Evolutionary conservation across 1,140 invertebrate species (phyloP).

Genomic region (Trypoxylus dichotomus): DNA sequence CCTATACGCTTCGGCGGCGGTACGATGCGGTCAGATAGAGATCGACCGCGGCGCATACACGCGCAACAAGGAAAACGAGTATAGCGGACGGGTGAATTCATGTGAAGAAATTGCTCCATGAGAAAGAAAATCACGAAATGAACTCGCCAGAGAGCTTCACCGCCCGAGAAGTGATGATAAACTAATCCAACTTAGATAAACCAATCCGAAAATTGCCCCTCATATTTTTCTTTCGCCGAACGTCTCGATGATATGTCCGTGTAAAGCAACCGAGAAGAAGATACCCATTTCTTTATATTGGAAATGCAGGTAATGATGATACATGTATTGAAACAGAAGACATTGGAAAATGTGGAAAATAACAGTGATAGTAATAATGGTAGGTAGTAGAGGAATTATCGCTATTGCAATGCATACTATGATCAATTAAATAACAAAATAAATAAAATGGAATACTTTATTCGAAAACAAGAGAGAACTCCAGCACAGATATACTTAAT

Average conservation of each 20-base stretch:
- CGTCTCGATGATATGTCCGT: conserved; percentile 12
- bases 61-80: conserved; percentile 30
- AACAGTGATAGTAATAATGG: no score
- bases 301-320: no score
- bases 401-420: no score
- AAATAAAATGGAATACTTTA: no score
- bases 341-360: no score
- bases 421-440: no score
- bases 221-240: conserved; percentile 26
- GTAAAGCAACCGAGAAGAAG: neutral
- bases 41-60: conserved; percentile 11
- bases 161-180: conserved; percentile 32
- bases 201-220: conserved; percentile 35
- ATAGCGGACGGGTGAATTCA: conserved; percentile 32
- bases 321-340: no score
- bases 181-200: conserved; percentile 35
- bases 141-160: conserved; percentile 31
- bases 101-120: conserved; percentile 37
- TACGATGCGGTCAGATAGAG: conserved; percentile 30
- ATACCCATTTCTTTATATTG: neutral
- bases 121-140: conserved; percentile 39
- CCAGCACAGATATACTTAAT: no score
- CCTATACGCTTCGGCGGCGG: conserved; percentile 17
- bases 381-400: no score
- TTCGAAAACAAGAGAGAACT: no score